Percentiles rank a stretch among this genome's conserved stretches.
Evolutionary conservation across 1,140 invertebrate species (phyloP).

Genomic region (Rhyzopertha dominica): DNA sequence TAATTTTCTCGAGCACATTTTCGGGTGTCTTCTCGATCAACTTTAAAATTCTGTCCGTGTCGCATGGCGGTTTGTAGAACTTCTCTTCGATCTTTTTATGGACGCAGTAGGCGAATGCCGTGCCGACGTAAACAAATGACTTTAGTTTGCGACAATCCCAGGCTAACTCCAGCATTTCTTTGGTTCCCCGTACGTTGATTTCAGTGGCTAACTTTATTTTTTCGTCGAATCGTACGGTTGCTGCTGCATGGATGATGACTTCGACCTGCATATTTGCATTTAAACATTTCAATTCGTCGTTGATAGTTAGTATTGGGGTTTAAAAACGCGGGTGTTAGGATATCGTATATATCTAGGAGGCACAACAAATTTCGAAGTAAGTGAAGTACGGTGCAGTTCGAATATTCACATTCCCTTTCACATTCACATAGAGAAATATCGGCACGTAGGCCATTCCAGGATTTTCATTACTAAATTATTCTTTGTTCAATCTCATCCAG

Average conservation of each 20-base stretch:
- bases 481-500: no score
- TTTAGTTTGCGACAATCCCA: slow-evolving; percentile 66
- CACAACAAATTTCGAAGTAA: no score
- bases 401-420: no score
- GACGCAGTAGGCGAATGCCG: slow-evolving; percentile 57
- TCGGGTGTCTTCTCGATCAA: slow-evolving; percentile 62
- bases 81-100: slow-evolving; percentile 50
- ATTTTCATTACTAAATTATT: no score
- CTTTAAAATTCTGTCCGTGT: slow-evolving; percentile 56
- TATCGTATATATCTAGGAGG: no score
- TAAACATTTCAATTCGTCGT: no score
- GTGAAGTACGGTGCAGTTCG: no score
- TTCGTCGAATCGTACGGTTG: slow-evolving; percentile 64
- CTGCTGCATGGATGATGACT: slow-evolving; percentile 61
- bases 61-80: slow-evolving; percentile 50
- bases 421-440: no score
- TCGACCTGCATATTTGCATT: slow-evolving; percentile 26
- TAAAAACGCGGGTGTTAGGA: no score
- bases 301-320: no score
- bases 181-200: slow-evolving; percentile 62
- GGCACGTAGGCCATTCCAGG: no score
- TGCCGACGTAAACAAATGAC: slow-evolving; percentile 53
- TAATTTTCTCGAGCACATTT: slow-evolving; percentile 58
- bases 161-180: slow-evolving; percentile 60
- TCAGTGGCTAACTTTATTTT: slow-evolving; percentile 55